phyloP scores from a whole-genome alignment of 2,888 invertebrate species.

The Dasysyrphus albostriatus region DNA sequence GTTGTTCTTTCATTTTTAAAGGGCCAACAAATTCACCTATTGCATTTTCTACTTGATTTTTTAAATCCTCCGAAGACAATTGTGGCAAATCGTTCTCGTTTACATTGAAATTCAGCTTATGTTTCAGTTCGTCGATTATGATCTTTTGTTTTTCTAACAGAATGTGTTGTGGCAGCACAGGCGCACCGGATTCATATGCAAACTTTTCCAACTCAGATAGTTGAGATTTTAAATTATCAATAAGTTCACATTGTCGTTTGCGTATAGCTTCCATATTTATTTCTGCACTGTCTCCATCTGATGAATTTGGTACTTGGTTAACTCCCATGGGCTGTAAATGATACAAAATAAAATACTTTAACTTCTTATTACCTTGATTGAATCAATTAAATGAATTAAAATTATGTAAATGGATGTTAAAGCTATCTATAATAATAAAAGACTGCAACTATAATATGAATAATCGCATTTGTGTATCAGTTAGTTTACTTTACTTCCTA shows the following conservation, averaged over 20 bases:
- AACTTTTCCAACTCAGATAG: conserved; percentile 92
- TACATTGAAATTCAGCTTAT: conserved; percentile 93
- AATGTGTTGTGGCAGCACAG: conserved; percentile 89
- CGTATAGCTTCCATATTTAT: conserved; percentile 84
- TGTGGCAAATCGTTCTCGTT: conserved; percentile 90
- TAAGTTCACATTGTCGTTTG: conserved; percentile 91
- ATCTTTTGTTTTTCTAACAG: conserved; percentile 94
- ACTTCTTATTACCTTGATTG: too few relatives aligned
- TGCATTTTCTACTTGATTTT: conserved; percentile 94
- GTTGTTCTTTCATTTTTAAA: conserved; percentile 97
- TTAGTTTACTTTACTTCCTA: too few relatives aligned
- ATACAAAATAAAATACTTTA: background rate
- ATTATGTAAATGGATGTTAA: too few relatives aligned
- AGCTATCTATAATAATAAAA: too few relatives aligned
- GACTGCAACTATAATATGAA: too few relatives aligned
- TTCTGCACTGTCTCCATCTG: conserved; percentile 21
- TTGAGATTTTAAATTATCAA: conserved; percentile 95
- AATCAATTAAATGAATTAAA: too few relatives aligned
- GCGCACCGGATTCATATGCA: conserved; percentile 95
- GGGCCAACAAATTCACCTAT: conserved; percentile 96
- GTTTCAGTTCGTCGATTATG: conserved; percentile 93
- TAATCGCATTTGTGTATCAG: too few relatives aligned
- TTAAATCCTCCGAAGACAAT: conserved; percentile 92
- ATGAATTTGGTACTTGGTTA: conserved; percentile 20
- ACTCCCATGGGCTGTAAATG: conserved; percentile 69